A percentile compares a stretch with the other conserved stretches of the same genome.
Conservation (phyloP, 2,888 invertebrate species). For the Trisateles emortualis region DNA sequence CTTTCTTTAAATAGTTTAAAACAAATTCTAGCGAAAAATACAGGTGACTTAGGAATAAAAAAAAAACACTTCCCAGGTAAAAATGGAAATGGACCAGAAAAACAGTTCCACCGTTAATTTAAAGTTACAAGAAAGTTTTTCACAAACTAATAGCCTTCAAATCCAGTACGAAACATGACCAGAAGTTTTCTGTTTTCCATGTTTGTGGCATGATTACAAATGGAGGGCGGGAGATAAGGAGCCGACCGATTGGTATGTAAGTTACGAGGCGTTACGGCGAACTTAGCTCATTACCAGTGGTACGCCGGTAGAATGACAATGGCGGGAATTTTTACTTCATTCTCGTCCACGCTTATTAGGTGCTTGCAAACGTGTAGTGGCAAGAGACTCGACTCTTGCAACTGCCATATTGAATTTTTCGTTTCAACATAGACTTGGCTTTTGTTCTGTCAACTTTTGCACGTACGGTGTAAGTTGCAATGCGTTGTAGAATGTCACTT, state of each 20-base stretch:
- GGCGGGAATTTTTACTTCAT: slow-evolving; percentile 79
- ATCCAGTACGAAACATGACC: slow-evolving; percentile 61
- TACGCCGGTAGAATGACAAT: slow-evolving; percentile 81
- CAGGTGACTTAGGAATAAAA: background rate
- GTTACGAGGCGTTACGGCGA: slow-evolving; percentile 83
- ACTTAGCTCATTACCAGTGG: slow-evolving; percentile 85
- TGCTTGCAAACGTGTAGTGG: slow-evolving; percentile 68
- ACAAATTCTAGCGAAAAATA: background rate
- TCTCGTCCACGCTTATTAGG: slow-evolving; percentile 72
- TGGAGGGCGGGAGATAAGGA: slow-evolving; percentile 56
- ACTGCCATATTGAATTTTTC: slow-evolving; percentile 69
- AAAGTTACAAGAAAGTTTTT: slow-evolving; percentile 41
- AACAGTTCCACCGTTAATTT: slow-evolving; percentile 38
- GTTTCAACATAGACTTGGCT: slow-evolving; percentile 41
- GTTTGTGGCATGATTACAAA: slow-evolving; percentile 78
- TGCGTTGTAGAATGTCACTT: slow-evolving; percentile 23
- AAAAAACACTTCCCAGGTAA: background rate
- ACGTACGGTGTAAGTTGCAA: slow-evolving; percentile 28
- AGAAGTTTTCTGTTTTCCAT: slow-evolving; percentile 71
- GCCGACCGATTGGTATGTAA: slow-evolving; percentile 82
- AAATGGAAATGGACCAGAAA: slow-evolving; percentile 12
- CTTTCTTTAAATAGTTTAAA: background rate
- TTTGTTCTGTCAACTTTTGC: slow-evolving; percentile 37
- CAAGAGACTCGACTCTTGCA: slow-evolving; percentile 62
- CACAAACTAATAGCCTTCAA: slow-evolving; percentile 44